Evolutionary conservation across 2,797 vertebrate genomes (phyloP), one percentile per base, ranked within the genome.

Genomic region (Crypturellus tataupa): DNA sequence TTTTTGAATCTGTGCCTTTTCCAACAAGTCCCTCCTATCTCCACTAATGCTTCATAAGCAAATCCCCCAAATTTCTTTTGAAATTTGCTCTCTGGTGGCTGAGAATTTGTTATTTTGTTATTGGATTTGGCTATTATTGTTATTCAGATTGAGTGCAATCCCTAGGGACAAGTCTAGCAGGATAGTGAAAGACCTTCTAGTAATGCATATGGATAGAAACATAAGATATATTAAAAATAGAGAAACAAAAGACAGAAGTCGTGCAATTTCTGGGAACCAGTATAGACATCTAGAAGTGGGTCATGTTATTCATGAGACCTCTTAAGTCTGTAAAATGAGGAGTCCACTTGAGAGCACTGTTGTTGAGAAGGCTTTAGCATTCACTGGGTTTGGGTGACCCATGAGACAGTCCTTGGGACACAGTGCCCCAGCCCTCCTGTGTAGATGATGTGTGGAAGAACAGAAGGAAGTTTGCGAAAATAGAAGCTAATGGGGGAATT

Each of bases 241-340:
- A 81, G 67, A 73, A 96, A 81, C 29, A 75, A 72, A 94, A 79
- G 35, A 72, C 23, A 35, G 47, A 95, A 83, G 56, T 35, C 14
- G 31, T 77, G n/a, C 37, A 27, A 40, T 58, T 91, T 77, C 78
- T 80, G 64, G 70, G 78, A 76, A 47, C 27, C 75, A 55, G 35
- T 2, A 27, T 19, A 65, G 42, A 46, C 86, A 93, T 72, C 55
- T 85, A 72, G 80, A 3, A 89, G 84, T 83, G 77, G 87, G 80
- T 95, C 40, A 17, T 69, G 49, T 51, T 90, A 90, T 83, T 56
- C 0, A 0, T 23, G 40, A 67, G 83, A 77, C 64, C 24, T 94
- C 77, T 90, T 59, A 88, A 88, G 75, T 87, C 71, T 53, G 44
- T 60, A 88, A 94, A 95, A 94, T 62, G 64, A 90, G 12, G 71